Percentiles rank a stretch among this genome's conserved stretches.
These are phyloP conservation scores for Diglossa cyanea DNA, from an alignment of 2,797 vertebrate genomes.

Conservation along the genomic window DNA sequence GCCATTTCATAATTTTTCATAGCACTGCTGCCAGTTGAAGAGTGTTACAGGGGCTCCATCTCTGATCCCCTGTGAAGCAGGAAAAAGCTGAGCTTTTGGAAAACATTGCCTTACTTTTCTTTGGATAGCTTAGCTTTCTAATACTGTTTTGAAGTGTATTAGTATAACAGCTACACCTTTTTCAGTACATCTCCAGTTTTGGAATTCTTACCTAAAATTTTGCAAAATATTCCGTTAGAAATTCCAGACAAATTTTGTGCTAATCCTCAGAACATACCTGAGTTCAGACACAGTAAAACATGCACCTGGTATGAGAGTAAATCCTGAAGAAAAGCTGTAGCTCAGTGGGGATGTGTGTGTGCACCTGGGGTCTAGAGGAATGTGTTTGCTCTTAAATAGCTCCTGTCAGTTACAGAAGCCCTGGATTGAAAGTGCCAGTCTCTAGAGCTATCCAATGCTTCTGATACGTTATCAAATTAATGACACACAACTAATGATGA, in stretches of 20 bases:
- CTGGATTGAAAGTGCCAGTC: not conserved
- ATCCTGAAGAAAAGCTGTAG: not conserved
- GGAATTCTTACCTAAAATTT: not conserved
- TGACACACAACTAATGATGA: not conserved
- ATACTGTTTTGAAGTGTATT: not conserved
- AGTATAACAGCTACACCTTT: not conserved
- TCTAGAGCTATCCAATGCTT: not conserved
- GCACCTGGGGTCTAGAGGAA: not conserved
- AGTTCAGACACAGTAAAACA: not conserved
- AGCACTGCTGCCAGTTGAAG: accelerated
- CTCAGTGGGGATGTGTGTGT: not conserved
- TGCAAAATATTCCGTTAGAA: not conserved
- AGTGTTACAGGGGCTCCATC: not conserved
- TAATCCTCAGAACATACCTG: not conserved
- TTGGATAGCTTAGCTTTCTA: not conserved
- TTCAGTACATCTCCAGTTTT: not conserved
- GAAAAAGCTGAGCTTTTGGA: not conserved
- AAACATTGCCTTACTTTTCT: not conserved
- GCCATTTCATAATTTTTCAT: not conserved
- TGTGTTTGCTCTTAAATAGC: not conserved
- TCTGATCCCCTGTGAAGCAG: not conserved
- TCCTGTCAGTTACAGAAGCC: not conserved
- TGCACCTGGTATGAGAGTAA: not conserved
- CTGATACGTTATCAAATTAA: slow-evolving; percentile 30
- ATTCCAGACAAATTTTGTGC: not conserved